Conservation (phyloP, 2,797 vertebrate species). For the Intellagama lesueurii region DNA sequence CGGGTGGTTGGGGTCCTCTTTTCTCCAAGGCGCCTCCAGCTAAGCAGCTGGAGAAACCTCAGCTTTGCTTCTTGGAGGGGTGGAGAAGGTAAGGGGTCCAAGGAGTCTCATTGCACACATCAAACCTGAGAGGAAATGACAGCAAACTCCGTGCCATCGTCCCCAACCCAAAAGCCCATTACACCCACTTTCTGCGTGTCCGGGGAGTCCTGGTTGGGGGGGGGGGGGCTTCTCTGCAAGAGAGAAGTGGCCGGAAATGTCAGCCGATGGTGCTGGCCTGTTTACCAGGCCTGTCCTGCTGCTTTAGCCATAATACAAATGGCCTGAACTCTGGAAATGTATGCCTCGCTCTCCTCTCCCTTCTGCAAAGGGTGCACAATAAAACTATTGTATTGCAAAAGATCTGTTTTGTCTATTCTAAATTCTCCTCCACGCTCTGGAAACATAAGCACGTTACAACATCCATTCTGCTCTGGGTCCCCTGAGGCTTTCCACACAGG, state of each 20-base stretch:
- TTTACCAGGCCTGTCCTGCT: slow-evolving; percentile 12
- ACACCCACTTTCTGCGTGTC: neutral
- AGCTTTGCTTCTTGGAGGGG: neutral
- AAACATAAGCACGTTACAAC: slow-evolving; percentile 30
- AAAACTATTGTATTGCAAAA: slow-evolving; percentile 57
- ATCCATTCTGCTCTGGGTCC: slow-evolving; percentile 29
- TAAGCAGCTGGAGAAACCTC: neutral
- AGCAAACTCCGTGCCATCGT: too few relatives aligned
- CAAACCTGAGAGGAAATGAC: neutral
- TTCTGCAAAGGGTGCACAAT: slow-evolving; percentile 46
- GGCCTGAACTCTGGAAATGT: slow-evolving; percentile 29
- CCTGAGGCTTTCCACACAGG: slow-evolving; percentile 19
- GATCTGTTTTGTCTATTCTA: slow-evolving; percentile 60
- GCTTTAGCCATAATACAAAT: slow-evolving; percentile 20
- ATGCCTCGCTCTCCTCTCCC: slow-evolving; percentile 31
- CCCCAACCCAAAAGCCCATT: neutral
- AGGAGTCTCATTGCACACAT: neutral
- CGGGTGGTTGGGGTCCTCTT: neutral
- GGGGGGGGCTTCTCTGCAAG: slow-evolving; percentile 7
- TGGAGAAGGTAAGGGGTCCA: neutral
- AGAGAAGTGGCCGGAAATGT: neutral
- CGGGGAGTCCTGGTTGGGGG: neutral
- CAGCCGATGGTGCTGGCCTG: neutral
- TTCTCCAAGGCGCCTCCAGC: neutral
- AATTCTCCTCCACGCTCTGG: slow-evolving; percentile 45